Conservation (phyloP, 2,888 invertebrate genomes). For the Pherbina coryleti region DNA sequence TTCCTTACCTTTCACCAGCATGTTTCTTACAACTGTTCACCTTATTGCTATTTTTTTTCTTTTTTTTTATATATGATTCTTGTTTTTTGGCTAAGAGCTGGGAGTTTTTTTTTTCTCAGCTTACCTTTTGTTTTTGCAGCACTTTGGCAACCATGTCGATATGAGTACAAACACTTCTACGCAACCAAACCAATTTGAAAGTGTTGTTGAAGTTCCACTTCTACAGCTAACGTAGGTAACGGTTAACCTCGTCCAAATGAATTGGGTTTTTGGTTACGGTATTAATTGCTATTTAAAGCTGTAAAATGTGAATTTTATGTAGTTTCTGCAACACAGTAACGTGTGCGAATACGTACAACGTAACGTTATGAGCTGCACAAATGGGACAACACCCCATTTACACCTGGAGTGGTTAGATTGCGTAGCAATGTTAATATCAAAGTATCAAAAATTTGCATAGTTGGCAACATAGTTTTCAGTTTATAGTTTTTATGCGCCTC, state of each 20-base stretch:
- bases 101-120: too few species aligned
- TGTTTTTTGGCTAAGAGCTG: not conserved
- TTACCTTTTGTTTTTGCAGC: not conserved
- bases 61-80: slow-evolving; percentile 25
- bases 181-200: slow-evolving; percentile 3
- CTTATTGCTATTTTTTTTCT: not conserved
- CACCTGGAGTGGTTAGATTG: too few species aligned
- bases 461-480: too few species aligned
- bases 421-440: too few species aligned
- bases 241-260: slow-evolving; percentile 13
- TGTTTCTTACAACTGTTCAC: not conserved
- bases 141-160: slow-evolving; percentile 3
- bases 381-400: too few species aligned
- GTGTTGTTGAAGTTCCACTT: not conserved
- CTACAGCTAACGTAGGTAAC: not conserved
- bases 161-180: slow-evolving; percentile 4
- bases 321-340: not conserved
- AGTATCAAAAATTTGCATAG: too few species aligned
- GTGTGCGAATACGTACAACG: too few species aligned
- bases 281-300: slow-evolving; percentile 27
- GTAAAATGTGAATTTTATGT: slow-evolving; percentile 33
- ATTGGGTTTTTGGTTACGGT: slow-evolving; percentile 15
- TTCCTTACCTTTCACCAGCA: not conserved
- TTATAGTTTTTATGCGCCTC: too few species aligned
- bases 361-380: too few species aligned